A percentile compares a stretch with the other conserved stretches of the same genome.
Evolutionary conservation across 1,140 invertebrate species (phyloP).

Genomic region (Agraylea sexmaculata): DNA sequence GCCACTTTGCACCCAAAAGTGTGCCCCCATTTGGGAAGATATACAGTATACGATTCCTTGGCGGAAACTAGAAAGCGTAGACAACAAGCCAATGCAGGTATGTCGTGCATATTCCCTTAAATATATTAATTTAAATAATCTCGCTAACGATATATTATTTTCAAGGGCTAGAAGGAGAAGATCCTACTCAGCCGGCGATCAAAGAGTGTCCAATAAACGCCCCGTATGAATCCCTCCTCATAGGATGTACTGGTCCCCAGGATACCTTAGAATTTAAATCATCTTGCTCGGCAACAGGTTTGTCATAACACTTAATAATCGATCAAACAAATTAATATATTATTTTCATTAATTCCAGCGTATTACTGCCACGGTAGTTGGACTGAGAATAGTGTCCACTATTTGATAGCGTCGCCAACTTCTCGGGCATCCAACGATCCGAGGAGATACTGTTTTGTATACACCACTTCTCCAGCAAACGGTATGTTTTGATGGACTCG

Average conservation of each 20-base stretch:
- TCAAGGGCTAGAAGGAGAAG: constrained; percentile 30
- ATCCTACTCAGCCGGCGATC: constrained; percentile 24
- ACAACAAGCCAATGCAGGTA: constrained; percentile 30
- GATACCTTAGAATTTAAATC: constrained; percentile 62
- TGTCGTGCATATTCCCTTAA: constrained; percentile 1
- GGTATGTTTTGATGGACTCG: no score
- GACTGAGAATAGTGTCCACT: constrained; percentile 59
- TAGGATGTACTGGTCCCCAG: constrained; percentile 51
- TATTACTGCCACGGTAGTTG: constrained; percentile 79
- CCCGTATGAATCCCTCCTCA: constrained; percentile 46
- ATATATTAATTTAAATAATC: constrained; percentile 24
- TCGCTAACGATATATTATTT: constrained; percentile 28
- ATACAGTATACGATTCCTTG: constrained; percentile 48
- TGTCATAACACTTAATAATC: constrained; percentile 6
- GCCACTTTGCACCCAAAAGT: constrained; percentile 48
- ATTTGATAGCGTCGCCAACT: constrained; percentile 54
- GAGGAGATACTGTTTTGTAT: constrained; percentile 41
- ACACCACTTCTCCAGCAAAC: constrained; percentile 24
- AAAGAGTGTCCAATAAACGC: constrained; percentile 32
- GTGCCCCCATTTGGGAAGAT: constrained; percentile 59
- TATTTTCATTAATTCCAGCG: constrained; percentile 47
- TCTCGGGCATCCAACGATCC: constrained; percentile 31
- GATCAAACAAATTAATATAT: background rate
- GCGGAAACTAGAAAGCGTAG: constrained; percentile 31
- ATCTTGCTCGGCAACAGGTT: constrained; percentile 49